Evolutionary conservation across 2,888 invertebrate genomes (phyloP), one percentile per base, ranked within the genome.

Genomic region (Eustalomyia histrio): DNA sequence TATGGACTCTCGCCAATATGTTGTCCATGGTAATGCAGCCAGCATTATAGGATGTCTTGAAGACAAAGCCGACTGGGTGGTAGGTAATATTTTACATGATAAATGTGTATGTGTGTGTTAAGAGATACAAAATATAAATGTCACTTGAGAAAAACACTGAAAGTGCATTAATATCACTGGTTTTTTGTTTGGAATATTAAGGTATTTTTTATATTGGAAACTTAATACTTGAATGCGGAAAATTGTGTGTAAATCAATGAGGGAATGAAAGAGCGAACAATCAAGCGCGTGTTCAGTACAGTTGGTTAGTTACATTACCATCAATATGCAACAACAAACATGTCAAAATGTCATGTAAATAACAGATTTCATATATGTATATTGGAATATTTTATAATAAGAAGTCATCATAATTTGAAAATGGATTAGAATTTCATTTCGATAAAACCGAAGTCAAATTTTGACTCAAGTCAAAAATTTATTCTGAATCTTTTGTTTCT

Each of bases 221-320:
- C 29, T 72, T 47, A 55, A 72, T 18, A 61, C 24, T 39, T 12
- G n/a, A 24, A 58, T 73, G 64, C 57, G 43, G 50, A 16, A 74
- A 65, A 60, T 52, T 65, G 43, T 43, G 43, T 68, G 39, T 53
- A 39, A 53, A 60, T 29, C 50, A 39, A 60, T 60, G 58, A 39
- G 12, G 39, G 39, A 47, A 47, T 47, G n/a, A 47, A 47, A 6
- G n/a, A n/a, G n/a, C n/a, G n/a, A 47, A 47, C n/a, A 47, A 47
- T 6, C 43, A 47, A 47, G 43, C n/a, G 43, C 43, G n/a, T 47
- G 43, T 47, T 47, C 43, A n/a, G n/a, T n/a, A 14, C 6, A n/a
- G 16, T 47, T 47, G 43, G 43, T 6, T 47, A n/a, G n/a, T n/a
- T n/a, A 1, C n/a, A n/a, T 47, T n/a, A 47, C 6, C 43, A 47